Conservation (phyloP, 2,888 invertebrate species). For the Epiblema foenella region DNA sequence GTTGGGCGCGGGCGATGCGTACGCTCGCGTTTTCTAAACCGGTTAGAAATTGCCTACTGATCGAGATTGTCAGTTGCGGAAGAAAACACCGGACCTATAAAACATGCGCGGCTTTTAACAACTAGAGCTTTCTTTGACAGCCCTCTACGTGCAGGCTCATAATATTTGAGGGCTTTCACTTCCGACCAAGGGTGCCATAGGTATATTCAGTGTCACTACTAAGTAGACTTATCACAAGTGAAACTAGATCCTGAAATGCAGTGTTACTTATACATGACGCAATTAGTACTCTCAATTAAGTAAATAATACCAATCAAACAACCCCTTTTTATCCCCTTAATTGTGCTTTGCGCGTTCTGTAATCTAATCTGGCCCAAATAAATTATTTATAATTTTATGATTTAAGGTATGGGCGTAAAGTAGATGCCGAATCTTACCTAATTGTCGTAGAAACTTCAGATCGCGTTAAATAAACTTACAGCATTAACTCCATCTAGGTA, state of each 20-base stretch:
- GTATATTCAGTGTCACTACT: constrained; percentile 1
- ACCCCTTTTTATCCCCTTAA: neutral
- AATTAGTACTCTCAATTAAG: neutral
- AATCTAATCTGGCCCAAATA: too few relatives aligned
- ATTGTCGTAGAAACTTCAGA: too few relatives aligned
- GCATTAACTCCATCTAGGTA: too few relatives aligned
- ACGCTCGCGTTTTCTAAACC: constrained; percentile 81
- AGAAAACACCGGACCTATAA: constrained; percentile 78
- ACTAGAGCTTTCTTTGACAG: constrained; percentile 69
- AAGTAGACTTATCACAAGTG: constrained; percentile 1
- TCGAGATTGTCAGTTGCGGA: constrained; percentile 81
- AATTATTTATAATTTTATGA: too few relatives aligned
- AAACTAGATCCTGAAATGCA: neutral
- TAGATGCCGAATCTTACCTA: too few relatives aligned
- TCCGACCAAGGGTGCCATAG: constrained; percentile 12
- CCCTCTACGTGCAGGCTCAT: constrained; percentile 45
- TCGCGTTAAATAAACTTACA: too few relatives aligned
- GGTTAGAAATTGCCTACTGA: constrained; percentile 84
- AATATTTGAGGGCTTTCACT: constrained; percentile 42
- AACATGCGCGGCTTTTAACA: constrained; percentile 64
- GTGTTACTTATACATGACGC: neutral
- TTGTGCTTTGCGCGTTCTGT: neutral
- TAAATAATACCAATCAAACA: neutral
- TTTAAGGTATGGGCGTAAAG: too few relatives aligned
- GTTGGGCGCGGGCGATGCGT: constrained; percentile 52